Conservation (phyloP, 53 echinoderm and acorn worm genomes). For the Stichopus horrens region DNA sequence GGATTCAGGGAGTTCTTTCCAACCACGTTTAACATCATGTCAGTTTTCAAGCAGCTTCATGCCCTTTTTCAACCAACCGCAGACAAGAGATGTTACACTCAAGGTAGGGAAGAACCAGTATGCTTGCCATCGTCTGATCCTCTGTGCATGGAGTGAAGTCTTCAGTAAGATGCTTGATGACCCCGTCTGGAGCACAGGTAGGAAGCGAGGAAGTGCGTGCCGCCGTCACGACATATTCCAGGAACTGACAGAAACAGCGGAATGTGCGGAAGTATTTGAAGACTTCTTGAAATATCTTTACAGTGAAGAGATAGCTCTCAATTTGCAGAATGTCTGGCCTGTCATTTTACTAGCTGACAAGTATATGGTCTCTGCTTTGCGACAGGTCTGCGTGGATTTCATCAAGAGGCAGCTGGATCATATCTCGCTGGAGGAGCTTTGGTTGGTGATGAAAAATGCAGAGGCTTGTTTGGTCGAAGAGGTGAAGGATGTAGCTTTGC, state of each 20-base stretch:
- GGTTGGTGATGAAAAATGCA: constrained; percentile 36
- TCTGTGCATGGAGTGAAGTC: constrained; percentile 78
- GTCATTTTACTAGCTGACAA: constrained; percentile 71
- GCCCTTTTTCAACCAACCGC: constrained; percentile 38
- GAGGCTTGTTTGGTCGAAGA: constrained; percentile 37
- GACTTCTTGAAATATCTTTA: constrained; percentile 76
- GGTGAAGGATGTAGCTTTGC: constrained; percentile 4
- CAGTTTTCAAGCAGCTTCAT: constrained; percentile 37
- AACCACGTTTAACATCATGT: constrained; percentile 13
- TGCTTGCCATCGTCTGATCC: constrained; percentile 72
- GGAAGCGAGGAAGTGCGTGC: constrained; percentile 39
- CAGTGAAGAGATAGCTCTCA: constrained; percentile 59
- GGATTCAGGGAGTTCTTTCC: constrained; percentile 29
- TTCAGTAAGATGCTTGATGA: constrained; percentile 64
- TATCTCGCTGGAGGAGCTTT: constrained; percentile 39
- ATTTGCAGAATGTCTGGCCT: constrained; percentile 60
- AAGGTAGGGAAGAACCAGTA: constrained; percentile 55
- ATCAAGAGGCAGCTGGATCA: constrained; percentile 38
- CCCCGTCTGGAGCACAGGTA: constrained; percentile 29
- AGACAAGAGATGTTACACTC: constrained; percentile 67
- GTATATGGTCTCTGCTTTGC: constrained; percentile 70
- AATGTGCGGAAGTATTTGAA: constrained; percentile 59
- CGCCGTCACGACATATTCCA: constrained; percentile 42
- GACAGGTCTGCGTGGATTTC: constrained; percentile 63
- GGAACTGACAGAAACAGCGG: constrained; percentile 31